Evolutionary conservation across 2,888 invertebrate genomes (phyloP), one percentile per base, ranked within the genome.

Genomic region (Cephalotes varians): DNA sequence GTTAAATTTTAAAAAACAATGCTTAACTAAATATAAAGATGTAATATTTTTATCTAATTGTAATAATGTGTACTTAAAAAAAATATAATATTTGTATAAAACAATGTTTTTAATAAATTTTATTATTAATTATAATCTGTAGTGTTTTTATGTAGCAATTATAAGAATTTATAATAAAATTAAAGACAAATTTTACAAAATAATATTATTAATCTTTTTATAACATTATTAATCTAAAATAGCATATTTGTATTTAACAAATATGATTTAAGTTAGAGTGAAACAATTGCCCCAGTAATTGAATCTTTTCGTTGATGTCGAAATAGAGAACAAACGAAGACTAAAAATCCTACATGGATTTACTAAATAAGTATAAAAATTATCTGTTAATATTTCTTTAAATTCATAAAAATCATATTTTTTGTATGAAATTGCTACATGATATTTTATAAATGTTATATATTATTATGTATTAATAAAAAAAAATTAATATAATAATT

Each of bases 291-390:
- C 40, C 15, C 21, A 21, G 15, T 0, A 7, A 40, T 21, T 7
- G 21, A 15, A 15, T 64, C n/a, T 64, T 40, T 15, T 4, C 21
- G 6, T 64, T 64, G 12, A 21, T 9, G 5, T 3, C 37, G 15
- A 21, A 21, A 40, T 1, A 67, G 10, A 47, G 1, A 18, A 4
- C 65, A 67, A 28, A 9, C 15, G 2, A 49, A 31, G 18, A 5
- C 0, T 67, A 5, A 49, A 49, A 9, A 67, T 28, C 28, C 28
- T 67, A n/a, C 65, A 67, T 5, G 65, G 28, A 18, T 67, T 67
- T 10, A 67, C 47, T 47, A n/a, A 67, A 18, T n/a, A 47, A 12
- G 65, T 65, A 21, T 49, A 12, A 65, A 44, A 65, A 47, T 47
- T 1, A 9, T 44, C 28, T 28, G 31, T n/a, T 12, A 28, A 31